Evolutionary conservation across 2,113 vertebrate species (phyloP).

Genomic region (Eudyptes chrysolophus): DNA sequence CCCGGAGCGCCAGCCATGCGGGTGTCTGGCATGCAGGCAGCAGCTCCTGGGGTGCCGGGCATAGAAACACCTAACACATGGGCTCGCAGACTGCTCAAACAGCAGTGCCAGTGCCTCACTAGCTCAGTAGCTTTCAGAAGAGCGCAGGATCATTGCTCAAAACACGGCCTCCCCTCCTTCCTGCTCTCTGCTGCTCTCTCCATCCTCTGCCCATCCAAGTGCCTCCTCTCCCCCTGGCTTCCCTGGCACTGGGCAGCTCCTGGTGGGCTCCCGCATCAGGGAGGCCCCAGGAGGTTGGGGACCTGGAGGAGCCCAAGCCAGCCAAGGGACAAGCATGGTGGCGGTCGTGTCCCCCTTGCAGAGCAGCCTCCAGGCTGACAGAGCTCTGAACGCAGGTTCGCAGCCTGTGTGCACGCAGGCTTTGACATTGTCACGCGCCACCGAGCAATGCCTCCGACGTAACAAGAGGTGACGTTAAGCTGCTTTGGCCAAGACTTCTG

Average conservation of each 20-base stretch:
- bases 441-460: background rate
- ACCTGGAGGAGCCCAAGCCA: background rate
- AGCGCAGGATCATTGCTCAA: background rate
- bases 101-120: background rate
- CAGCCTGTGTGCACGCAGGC: background rate
- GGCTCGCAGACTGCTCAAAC: background rate
- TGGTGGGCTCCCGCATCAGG: background rate
- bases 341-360: rapidly evolving
- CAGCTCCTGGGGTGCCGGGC: background rate
- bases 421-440: background rate
- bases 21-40: background rate
- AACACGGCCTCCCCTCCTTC: background rate
- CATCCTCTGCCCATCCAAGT: background rate
- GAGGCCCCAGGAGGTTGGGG: background rate
- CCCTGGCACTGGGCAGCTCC: background rate
- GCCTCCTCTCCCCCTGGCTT: background rate
- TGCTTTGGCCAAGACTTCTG: background rate
- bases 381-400: background rate
- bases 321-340: background rate
- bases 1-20: background rate
- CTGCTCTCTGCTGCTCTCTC: background rate
- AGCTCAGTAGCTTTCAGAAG: background rate
- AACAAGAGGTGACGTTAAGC: background rate
- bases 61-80: background rate
- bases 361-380: background rate